Evolutionary conservation across 2,797 vertebrate genomes (phyloP).

Genomic region (Sebastes taczanowskii): DNA sequence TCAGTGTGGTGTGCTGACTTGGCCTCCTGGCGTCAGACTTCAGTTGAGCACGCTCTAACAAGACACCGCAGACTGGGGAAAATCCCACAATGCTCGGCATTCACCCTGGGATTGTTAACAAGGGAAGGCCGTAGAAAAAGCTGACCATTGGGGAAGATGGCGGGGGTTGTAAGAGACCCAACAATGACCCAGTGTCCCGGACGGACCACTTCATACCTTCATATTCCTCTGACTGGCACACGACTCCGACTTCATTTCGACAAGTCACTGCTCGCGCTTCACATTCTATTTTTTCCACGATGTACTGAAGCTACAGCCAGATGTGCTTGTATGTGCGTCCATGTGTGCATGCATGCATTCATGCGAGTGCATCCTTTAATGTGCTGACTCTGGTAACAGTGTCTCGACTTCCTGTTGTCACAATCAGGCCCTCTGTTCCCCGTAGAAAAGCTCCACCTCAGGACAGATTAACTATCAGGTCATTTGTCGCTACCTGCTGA

Average conservation of each 20-base stretch:
- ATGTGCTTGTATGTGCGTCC: constrained; percentile 16
- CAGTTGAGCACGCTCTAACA: constrained; percentile 67
- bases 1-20: constrained; percentile 76
- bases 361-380: constrained; percentile 69
- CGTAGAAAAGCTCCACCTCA: constrained; percentile 71
- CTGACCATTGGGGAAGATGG: constrained; percentile 57
- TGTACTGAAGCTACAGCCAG: constrained; percentile 35
- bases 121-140: constrained; percentile 55
- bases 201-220: constrained; percentile 39
- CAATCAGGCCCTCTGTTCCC: constrained; percentile 71
- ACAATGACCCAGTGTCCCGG: constrained; percentile 68
- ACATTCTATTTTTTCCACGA: constrained; percentile 13
- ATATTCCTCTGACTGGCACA: constrained; percentile 25
- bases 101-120: constrained; percentile 72
- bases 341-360: constrained; percentile 38
- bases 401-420: constrained; percentile 73
- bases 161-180: constrained; percentile 38
- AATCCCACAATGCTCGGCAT: constrained; percentile 79
- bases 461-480: constrained; percentile 81
- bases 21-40: constrained; percentile 73
- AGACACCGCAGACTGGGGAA: constrained; percentile 70
- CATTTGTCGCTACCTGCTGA: constrained; percentile 83
- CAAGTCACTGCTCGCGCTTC: neutral
- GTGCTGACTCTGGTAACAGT: constrained; percentile 57
- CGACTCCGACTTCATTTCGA: neutral